Percentiles rank a stretch among this genome's conserved stretches.
Evolutionary conservation across 1,140 invertebrate species (phyloP).

Genomic region (Protaetia brevitarsis): DNA sequence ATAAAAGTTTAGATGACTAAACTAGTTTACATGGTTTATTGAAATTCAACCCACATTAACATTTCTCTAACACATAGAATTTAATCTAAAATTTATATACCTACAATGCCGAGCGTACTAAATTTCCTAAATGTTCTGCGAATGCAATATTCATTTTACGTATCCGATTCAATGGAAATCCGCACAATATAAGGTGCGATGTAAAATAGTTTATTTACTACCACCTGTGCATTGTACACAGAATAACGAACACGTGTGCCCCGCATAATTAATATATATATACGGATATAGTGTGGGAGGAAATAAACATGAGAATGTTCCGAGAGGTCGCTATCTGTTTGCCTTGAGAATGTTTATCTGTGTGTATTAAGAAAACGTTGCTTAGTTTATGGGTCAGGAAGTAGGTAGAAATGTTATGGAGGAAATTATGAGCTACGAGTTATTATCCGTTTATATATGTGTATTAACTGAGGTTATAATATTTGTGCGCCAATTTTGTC

Average conservation of each 20-base stretch:
- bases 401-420: not conserved
- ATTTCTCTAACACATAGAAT: not conserved
- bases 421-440: no score
- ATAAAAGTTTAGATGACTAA: no score
- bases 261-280: conserved; percentile 1
- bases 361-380: not conserved
- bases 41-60: no score
- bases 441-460: no score
- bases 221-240: conserved; percentile 7
- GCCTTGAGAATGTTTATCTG: not conserved
- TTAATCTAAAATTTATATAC: not conserved
- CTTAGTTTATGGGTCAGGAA: not conserved
- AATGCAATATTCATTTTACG: conserved; percentile 21
- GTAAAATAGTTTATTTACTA: conserved; percentile 22
- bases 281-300: not conserved
- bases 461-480: no score
- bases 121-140: conserved; percentile 6
- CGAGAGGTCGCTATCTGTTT: not conserved
- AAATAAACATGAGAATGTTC: not conserved
- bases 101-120: not conserved
- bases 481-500: no score
- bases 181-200: not conserved
- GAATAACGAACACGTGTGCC: conserved; percentile 14
- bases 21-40: no score
- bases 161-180: conserved; percentile 18